Percentiles rank a stretch among this genome's conserved stretches.
Conservation (phyloP, 2,113 vertebrate genomes). For the Laterallus jamaicensis region DNA sequence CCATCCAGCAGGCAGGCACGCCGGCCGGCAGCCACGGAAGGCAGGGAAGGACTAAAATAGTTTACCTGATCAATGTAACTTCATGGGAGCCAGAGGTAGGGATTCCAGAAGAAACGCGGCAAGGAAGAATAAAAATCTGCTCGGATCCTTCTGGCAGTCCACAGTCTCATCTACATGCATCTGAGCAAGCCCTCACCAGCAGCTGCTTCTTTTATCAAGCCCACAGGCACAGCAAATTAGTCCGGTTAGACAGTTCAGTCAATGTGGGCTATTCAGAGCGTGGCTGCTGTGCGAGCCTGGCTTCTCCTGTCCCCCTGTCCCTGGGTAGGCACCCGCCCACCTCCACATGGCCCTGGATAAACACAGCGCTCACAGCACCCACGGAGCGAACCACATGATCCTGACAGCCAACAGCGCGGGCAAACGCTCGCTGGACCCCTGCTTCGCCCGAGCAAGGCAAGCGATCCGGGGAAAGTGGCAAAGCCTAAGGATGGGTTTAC, state of each 20-base stretch:
- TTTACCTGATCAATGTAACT: conserved; percentile 71
- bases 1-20: conserved; percentile 10
- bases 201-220: conserved; percentile 88
- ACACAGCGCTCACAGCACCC: conserved; percentile 72
- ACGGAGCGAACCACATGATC: conserved; percentile 71
- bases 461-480: neutral
- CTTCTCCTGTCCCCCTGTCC: conserved; percentile 76
- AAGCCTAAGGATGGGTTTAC: neutral
- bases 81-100: conserved; percentile 25
- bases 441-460: neutral
- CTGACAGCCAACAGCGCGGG: conserved; percentile 52
- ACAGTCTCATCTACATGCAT: conserved; percentile 78
- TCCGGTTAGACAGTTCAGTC: conserved; percentile 83
- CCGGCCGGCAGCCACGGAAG: neutral
- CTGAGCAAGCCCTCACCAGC: conserved; percentile 78
- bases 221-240: conserved; percentile 83
- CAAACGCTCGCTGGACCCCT: neutral
- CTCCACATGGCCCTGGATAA: conserved; percentile 77
- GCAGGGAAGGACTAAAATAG: neutral
- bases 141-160: conserved; percentile 60
- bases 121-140: neutral
- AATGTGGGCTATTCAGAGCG: conserved; percentile 82
- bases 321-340: conserved; percentile 79
- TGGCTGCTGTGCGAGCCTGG: conserved; percentile 75
- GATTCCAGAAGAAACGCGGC: conserved; percentile 53